phyloP scores from a whole-genome alignment of 2,888 invertebrate species.

The Heliconius ismenius region DNA sequence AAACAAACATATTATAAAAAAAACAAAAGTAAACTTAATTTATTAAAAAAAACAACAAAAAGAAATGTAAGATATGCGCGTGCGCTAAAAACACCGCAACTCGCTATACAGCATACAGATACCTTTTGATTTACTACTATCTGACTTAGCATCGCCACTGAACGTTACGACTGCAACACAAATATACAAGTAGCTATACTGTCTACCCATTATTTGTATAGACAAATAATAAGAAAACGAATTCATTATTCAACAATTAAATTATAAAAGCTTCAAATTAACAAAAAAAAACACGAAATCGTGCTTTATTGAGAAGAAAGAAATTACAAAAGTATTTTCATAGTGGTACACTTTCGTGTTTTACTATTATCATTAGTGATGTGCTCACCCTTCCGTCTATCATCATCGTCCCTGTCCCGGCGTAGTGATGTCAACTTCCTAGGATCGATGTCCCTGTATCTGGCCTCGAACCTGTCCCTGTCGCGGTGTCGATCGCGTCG shows the following conservation, averaged over 20 bases:
- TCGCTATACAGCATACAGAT: slow-evolving; percentile 48
- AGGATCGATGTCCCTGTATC: slow-evolving; percentile 67
- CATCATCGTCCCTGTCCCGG: slow-evolving; percentile 62
- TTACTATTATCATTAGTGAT: neutral
- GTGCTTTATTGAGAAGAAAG: neutral
- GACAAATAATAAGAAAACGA: neutral
- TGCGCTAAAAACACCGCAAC: slow-evolving; percentile 47
- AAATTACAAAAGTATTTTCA: neutral
- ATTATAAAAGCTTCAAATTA: neutral
- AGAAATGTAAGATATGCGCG: slow-evolving; percentile 9
- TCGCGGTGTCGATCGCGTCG: slow-evolving; percentile 65
- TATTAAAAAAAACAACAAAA: slow-evolving; percentile 20
- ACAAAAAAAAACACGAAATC: neutral
- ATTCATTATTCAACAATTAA: neutral
- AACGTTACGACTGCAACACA: slow-evolving; percentile 76
- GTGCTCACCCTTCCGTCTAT: slow-evolving; percentile 59
- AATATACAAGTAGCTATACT: slow-evolving; percentile 44
- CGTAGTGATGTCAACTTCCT: slow-evolving; percentile 63
- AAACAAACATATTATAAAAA: neutral
- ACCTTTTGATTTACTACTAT: slow-evolving; percentile 66
- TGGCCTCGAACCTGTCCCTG: slow-evolving; percentile 48
- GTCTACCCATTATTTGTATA: neutral
- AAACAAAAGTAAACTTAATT: slow-evolving; percentile 5
- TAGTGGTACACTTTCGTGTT: too few relatives aligned
- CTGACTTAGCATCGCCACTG: slow-evolving; percentile 69